A percentile compares a stretch with the other conserved stretches of the same genome.
Evolutionary conservation across 2,888 invertebrate genomes (phyloP).

Genomic region (Noctua fimbriata): DNA sequence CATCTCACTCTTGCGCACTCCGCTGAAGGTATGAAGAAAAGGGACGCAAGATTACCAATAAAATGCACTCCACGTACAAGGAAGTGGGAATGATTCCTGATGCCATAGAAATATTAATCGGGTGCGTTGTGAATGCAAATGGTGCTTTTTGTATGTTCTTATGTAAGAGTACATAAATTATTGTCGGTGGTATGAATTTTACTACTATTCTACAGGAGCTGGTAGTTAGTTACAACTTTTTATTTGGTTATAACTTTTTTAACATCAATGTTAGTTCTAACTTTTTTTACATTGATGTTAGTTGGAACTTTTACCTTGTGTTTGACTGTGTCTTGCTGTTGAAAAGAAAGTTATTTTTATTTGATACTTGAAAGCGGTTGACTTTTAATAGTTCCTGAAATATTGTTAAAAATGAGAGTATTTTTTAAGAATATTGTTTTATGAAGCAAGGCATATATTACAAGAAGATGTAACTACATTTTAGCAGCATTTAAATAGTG

Average conservation of each 20-base stretch:
- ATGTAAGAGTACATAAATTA: slow-evolving; percentile 63
- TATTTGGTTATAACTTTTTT: neutral
- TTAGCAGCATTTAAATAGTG: neutral
- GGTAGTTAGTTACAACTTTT: neutral
- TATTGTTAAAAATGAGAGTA: neutral
- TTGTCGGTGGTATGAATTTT: slow-evolving; percentile 24
- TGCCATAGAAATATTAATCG: slow-evolving; percentile 87
- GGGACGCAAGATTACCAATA: slow-evolving; percentile 76
- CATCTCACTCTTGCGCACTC: slow-evolving; percentile 72
- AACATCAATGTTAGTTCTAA: neutral
- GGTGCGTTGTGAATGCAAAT: slow-evolving; percentile 72
- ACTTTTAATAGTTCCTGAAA: neutral
- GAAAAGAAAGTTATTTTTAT: neutral
- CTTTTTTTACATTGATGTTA: neutral
- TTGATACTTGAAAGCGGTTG: neutral
- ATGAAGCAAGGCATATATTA: neutral
- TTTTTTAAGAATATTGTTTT: neutral
- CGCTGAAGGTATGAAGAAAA: slow-evolving; percentile 62
- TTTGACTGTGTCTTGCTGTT: neutral
- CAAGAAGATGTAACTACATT: neutral
- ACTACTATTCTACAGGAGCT: slow-evolving; percentile 7
- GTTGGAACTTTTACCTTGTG: neutral
- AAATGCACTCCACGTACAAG: slow-evolving; percentile 88
- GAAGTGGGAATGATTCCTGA: slow-evolving; percentile 87
- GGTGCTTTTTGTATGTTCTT: slow-evolving; percentile 63